phyloP scores from a whole-genome alignment of 2,797 vertebrate species.

The Sebastes oblongus region DNA sequence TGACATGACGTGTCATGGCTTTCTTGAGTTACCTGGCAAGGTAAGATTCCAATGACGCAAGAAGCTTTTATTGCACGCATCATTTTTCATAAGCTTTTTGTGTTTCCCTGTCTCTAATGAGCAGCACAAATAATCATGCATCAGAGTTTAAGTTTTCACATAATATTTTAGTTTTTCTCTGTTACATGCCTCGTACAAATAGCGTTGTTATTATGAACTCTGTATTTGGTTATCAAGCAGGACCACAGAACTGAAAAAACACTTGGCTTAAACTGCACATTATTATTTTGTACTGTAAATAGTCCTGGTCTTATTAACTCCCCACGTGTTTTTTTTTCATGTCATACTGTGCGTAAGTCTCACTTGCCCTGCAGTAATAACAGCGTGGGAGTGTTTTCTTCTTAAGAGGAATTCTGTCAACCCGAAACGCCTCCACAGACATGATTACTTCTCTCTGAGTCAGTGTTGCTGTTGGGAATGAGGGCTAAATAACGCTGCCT shows the following conservation, averaged over 20 bases:
- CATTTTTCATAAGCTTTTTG: not conserved
- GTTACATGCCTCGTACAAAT: not conserved
- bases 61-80: not conserved
- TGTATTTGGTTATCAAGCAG: not conserved
- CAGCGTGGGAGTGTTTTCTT: conserved; percentile 50
- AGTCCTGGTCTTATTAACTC: conserved; percentile 17
- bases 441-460: conserved; percentile 39
- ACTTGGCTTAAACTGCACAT: not conserved
- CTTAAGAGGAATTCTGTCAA: conserved; percentile 41
- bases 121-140: not conserved
- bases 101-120: not conserved
- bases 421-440: conserved; percentile 34
- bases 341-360: conserved; percentile 13
- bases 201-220: not conserved
- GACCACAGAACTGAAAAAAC: conserved; percentile 21
- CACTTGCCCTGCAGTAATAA: conserved; percentile 36
- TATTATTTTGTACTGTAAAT: conserved; percentile 23
- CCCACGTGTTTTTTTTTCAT: conserved; percentile 14
- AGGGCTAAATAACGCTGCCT: conserved; percentile 2
- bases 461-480: conserved; percentile 30
- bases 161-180: not conserved
- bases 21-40: conserved; percentile 23
- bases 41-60: conserved; percentile 26
- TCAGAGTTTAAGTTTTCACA: not conserved
- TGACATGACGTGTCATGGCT: not conserved